phyloP scores from a whole-genome alignment of 2,888 invertebrate genomes.

The Drepanosiphum platanoidis region DNA sequence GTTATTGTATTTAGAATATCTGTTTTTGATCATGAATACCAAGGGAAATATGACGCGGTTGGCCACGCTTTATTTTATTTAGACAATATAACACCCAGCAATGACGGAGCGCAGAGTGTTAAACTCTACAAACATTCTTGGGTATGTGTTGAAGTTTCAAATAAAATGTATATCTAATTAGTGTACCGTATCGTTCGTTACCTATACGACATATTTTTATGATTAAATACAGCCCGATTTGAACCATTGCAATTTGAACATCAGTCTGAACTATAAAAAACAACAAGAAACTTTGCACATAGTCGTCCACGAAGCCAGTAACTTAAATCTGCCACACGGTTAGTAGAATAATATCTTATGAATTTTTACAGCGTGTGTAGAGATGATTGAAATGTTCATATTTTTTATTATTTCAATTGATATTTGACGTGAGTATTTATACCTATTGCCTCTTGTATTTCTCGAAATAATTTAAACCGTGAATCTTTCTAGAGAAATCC shows the following conservation, averaged over 20 bases:
- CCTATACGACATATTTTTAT: neutral
- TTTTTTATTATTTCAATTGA: neutral
- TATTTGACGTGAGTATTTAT: neutral
- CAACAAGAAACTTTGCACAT: conserved; percentile 64
- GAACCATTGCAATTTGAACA: conserved; percentile 65
- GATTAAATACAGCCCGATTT: conserved; percentile 64
- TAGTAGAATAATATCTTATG: conserved; percentile 46
- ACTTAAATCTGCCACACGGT: conserved; percentile 64
- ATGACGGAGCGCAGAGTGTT: conserved; percentile 63
- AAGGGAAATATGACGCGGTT: conserved; percentile 66
- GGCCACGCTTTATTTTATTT: conserved; percentile 66
- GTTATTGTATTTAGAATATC: conserved; percentile 64
- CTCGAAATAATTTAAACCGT: neutral
- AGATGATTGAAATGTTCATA: neutral
- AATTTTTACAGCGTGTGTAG: neutral
- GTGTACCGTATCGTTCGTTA: neutral
- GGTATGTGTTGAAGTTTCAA: conserved; percentile 63
- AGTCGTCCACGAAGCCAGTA: conserved; percentile 64
- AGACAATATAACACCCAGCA: conserved; percentile 63
- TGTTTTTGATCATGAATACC: conserved; percentile 65
- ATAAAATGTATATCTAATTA: neutral
- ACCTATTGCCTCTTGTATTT: neutral
- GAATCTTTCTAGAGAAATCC: conserved; percentile 64
- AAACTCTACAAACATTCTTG: conserved; percentile 65
- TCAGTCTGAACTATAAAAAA: conserved; percentile 65